Evolutionary conservation across 1,140 invertebrate genomes (phyloP).

Genomic region (Ladona fulva): DNA sequence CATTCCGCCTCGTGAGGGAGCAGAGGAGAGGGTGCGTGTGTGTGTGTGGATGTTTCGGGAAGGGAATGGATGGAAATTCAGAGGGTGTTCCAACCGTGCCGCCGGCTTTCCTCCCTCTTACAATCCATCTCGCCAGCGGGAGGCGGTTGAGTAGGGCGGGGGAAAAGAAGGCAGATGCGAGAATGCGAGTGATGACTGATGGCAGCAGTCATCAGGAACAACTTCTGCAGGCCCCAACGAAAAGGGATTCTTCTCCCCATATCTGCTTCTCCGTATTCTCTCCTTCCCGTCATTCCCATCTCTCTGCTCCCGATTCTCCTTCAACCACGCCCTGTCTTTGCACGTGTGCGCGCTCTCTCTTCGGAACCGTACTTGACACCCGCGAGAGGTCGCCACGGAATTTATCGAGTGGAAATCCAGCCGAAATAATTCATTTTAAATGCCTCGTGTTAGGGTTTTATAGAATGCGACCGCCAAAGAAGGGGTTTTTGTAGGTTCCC

Average conservation of each 20-base stretch:
- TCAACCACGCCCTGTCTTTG: not conserved
- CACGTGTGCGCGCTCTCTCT: not conserved
- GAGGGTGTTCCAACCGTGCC: too few relatives aligned
- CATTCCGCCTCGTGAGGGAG: too few relatives aligned
- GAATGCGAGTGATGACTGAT: not conserved
- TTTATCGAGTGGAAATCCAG: not conserved
- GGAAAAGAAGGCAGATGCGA: not conserved
- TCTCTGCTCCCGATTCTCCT: not conserved
- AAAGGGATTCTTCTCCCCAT: not conserved
- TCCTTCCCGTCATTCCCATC: not conserved
- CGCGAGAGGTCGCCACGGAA: not conserved
- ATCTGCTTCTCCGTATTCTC: too few relatives aligned
- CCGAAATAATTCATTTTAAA: not conserved
- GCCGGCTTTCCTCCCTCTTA: too few relatives aligned
- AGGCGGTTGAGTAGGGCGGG: not conserved
- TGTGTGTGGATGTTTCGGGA: too few relatives aligned
- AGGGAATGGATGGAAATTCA: too few relatives aligned
- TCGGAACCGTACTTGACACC: not conserved
- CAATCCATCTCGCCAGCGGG: not conserved
- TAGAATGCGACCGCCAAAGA: not conserved
- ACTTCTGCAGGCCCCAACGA: not conserved
- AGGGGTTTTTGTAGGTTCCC: not conserved
- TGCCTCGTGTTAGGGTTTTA: constrained; percentile 4
- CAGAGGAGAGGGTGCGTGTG: too few relatives aligned
- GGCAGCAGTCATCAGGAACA: not conserved